Evolutionary conservation across 1,140 invertebrate species (phyloP), one percentile per base, ranked within the genome.

Genomic region (Anadara kagoshimensis): DNA sequence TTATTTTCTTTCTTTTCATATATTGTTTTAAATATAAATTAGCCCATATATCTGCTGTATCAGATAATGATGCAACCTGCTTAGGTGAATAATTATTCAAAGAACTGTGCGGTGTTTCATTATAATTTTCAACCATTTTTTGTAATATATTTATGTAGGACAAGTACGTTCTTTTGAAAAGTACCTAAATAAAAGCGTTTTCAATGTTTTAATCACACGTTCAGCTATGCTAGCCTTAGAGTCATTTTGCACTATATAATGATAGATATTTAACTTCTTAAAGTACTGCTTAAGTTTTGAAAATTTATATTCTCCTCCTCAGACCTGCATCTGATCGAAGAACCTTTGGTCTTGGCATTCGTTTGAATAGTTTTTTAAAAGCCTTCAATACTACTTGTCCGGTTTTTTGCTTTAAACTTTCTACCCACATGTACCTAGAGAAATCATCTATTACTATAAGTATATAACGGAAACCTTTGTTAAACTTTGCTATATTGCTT

Each of bases 141-240:
- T 59, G 58, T n/a, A 63, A 54, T n/a, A 53, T 57, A 51, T 70
- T 20, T 16, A 63, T 41, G 54, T 70, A 63, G 12, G 12, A 24
- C 63, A 47, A 53, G 69, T 70, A 53, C 51, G 53, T 54, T 70
- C 54, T 45, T 70, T 70, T 18, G 69, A 54, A 44, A 70, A 56
- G 22, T 53, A 69, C 16, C 67, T 44, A 53, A 44, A 69, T 36
- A 69, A 20, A 24, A n/a, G 56, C 20, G 3, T 43, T 45, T 68
- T 68, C n/a, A 68, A 68, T 20, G 65, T 68, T 57, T 57, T 43
- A n/a, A 68, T 68, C 14, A 45, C 65, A 44, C 65, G 65, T 43
- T 71, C 65, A 22, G 51, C 29, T 45, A 57, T 57, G 41, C 57
- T 68, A 14, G 65, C 65, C 43, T 68, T 56, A 1, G 53, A 57